Conservation (phyloP, 2,113 vertebrate species). For the Brienomyrus longianalis region DNA sequence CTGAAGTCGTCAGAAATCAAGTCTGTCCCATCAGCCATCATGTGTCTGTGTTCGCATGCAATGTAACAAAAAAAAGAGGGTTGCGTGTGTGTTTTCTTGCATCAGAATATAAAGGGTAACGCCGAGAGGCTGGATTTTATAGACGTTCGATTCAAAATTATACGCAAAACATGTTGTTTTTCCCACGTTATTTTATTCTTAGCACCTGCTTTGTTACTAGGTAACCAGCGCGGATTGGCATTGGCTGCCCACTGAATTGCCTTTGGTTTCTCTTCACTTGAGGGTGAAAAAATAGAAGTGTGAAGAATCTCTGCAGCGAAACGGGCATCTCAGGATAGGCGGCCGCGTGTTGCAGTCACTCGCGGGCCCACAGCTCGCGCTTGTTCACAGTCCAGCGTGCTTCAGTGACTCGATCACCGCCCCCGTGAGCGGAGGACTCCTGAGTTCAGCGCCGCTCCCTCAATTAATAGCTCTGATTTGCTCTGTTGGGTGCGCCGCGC, state of each 20-base stretch:
- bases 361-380: constrained; percentile 50
- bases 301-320: constrained; percentile 33
- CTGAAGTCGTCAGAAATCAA: constrained; percentile 21
- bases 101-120: not conserved
- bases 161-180: not conserved
- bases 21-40: not conserved
- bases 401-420: constrained; percentile 50
- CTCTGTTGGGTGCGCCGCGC: constrained; percentile 20
- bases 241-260: constrained; percentile 28
- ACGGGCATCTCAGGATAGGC: constrained; percentile 42
- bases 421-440: constrained; percentile 35
- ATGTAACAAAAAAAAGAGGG: not conserved
- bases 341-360: constrained; percentile 43
- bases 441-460: constrained; percentile 7
- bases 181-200: not conserved
- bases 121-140: not conserved
- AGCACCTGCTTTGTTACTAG: not conserved
- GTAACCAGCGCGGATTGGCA: not conserved
- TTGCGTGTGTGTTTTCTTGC: not conserved
- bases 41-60: constrained; percentile 17
- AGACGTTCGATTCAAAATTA: not conserved
- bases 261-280: constrained; percentile 29
- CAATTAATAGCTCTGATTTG: constrained; percentile 12
- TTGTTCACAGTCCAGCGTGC: constrained; percentile 55
- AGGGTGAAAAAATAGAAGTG: constrained; percentile 10